Conservation (phyloP, 2,888 invertebrate genomes). For the Agriopis marginaria region DNA sequence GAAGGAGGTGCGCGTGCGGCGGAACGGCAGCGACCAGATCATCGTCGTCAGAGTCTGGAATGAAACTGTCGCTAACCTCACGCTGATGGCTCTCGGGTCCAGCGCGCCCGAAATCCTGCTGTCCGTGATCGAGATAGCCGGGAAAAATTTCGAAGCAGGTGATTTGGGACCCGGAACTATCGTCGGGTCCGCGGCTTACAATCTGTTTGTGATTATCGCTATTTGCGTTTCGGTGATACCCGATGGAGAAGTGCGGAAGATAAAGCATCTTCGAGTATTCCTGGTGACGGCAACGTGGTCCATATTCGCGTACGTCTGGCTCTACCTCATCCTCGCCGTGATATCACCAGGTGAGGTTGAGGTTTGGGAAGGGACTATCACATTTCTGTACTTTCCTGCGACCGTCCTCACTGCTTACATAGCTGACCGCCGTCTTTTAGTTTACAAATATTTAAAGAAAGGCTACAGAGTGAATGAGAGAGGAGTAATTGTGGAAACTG, state of each 20-base stretch:
- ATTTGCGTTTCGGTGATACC: constrained; percentile 97
- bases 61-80: constrained; percentile 99
- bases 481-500: constrained; percentile 95
- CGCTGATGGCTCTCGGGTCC: constrained; percentile 99
- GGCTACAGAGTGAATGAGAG: constrained; percentile 96
- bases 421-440: constrained; percentile 94
- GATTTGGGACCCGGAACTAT: constrained; percentile 99
- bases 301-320: constrained; percentile 99
- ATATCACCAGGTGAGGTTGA: constrained; percentile 95
- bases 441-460: constrained; percentile 95
- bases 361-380: constrained; percentile 99
- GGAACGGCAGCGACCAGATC: constrained; percentile 95
- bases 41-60: constrained; percentile 99
- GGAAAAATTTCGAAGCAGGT: constrained; percentile 97
- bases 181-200: constrained; percentile 99
- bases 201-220: constrained; percentile 98
- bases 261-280: constrained; percentile 98
- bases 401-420: constrained; percentile 98
- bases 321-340: constrained; percentile 96
- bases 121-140: constrained; percentile 99
- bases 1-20: constrained; percentile 96
- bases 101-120: constrained; percentile 99
- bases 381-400: constrained; percentile 98
- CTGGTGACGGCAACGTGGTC: constrained; percentile 99
- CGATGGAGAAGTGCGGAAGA: constrained; percentile 95